Base-by-base conservation (phyloP, 2,113 vertebrate genomes). In the Psophia crepitans region DNA sequence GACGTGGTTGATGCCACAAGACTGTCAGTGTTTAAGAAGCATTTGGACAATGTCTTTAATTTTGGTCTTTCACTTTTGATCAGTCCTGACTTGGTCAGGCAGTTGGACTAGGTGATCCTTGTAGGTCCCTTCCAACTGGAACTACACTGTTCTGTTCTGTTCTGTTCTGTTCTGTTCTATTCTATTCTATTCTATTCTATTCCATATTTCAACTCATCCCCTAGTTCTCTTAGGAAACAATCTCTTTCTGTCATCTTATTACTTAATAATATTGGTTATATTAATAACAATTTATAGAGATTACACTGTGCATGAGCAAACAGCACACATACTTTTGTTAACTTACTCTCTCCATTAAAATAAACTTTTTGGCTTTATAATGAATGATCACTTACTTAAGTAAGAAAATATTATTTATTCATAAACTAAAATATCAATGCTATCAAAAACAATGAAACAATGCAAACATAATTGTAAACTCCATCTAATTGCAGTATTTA, bases 1-100 rank as follows among this genome's bases (percentile, higher is more conserved):
- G 12, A 73, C 1, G 1, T 32, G 21, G 27, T 63, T 0, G 0
- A 14, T 46, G 17, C 4, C 6, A 6, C 15, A 54, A 33, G 9
- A 6, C 32, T 54, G 8, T 27, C 28, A 63, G 3, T 33, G 10
- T 43, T 84, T 48, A 63, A n/a, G 7, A 35, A 7, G 14, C 8
- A 41, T 69, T 84, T n/a, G 15, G 14, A n/a, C 16, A 46, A 46
- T 14, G 9, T 3, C 20, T 30, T 80, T 32, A 81, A 30, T 9
- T 76, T 35, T 1, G 19, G 7, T 4, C 33, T 74, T 56, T 37
- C 56, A 37, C 13, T 28, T 61, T 49, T 51, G 14, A 4, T 78
- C 51, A 83, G 13, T 8, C 8, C 23, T 57, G 66, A 70, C 75
- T 7, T n/a, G 5, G 9, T 57, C 51, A 53, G 21, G 28, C 3